phyloP scores from a whole-genome alignment of 92 coral and sea anemone genomes.

The Nematostella vectensis region DNA sequence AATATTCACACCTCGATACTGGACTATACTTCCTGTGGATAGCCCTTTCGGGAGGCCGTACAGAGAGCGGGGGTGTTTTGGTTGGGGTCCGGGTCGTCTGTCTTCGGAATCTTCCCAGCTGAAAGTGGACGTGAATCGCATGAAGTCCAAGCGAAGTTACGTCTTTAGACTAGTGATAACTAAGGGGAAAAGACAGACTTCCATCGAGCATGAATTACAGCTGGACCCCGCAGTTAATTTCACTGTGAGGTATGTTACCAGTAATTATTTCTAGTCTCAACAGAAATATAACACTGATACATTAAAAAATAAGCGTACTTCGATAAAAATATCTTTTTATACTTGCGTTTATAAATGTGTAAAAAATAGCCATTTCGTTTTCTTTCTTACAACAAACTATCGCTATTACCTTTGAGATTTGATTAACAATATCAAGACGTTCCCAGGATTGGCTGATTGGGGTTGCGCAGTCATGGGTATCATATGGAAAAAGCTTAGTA shows the following conservation, averaged over 20 bases:
- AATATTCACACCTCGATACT: slow-evolving; percentile 6
- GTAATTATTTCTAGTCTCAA: too few species aligned
- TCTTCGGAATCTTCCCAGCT: slow-evolving; percentile 20
- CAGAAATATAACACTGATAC: too few species aligned
- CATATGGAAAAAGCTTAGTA: too few species aligned
- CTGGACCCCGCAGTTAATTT: slow-evolving; percentile 37
- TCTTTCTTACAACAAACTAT: too few species aligned
- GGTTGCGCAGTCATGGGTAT: too few species aligned
- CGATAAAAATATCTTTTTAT: too few species aligned
- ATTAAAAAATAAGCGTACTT: too few species aligned
- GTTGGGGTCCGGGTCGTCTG: slow-evolving; percentile 58
- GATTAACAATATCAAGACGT: too few species aligned
- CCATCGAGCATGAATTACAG: slow-evolving; percentile 16
- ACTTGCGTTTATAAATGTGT: too few species aligned
- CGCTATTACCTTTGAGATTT: too few species aligned
- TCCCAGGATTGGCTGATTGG: too few species aligned
- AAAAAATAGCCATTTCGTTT: too few species aligned
- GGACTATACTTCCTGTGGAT: slow-evolving; percentile 26
- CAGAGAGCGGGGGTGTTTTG: slow-evolving; percentile 52
- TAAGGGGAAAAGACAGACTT: slow-evolving; percentile 37
- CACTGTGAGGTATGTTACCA: slow-evolving; percentile 36
- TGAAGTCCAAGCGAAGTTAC: slow-evolving; percentile 45
- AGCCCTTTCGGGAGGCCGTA: slow-evolving; percentile 23
- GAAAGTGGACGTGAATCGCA: slow-evolving; percentile 15
- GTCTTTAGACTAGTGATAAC: slow-evolving; percentile 36